Conservation (phyloP, 2,113 vertebrate genomes). For the Callipepla californica region DNA sequence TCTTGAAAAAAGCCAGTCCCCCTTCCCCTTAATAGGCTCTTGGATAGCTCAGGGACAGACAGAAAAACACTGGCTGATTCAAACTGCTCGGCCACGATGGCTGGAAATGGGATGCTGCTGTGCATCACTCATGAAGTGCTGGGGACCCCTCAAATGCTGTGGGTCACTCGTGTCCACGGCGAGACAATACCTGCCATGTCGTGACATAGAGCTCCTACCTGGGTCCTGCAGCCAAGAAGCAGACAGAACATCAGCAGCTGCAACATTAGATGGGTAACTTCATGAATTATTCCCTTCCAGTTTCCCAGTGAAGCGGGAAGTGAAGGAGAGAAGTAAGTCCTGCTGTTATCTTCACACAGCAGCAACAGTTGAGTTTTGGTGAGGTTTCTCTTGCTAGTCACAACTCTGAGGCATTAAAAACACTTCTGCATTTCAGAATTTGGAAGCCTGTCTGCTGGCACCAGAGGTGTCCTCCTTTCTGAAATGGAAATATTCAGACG, state of each 20-base stretch:
- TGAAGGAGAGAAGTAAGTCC: not conserved
- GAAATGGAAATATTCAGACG: slow-evolving; percentile 2
- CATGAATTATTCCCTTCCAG: not conserved
- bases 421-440: not conserved
- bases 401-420: not conserved
- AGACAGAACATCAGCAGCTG: not conserved
- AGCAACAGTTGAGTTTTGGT: not conserved
- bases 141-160: rapidly evolving
- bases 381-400: not conserved
- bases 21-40: slow-evolving; percentile 4
- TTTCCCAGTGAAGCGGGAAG: not conserved
- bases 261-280: not conserved
- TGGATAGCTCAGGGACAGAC: not conserved
- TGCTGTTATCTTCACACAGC: not conserved
- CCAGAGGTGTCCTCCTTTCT: not conserved
- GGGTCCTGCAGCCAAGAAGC: not conserved
- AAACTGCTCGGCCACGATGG: not conserved
- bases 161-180: not conserved
- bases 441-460: not conserved
- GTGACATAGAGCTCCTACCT: not conserved
- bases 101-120: not conserved
- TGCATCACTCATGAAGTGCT: not conserved
- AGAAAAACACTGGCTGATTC: not conserved
- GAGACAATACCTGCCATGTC: not conserved
- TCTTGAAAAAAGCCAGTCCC: not conserved